Conservation (phyloP, 2,797 vertebrate genomes). For the Hippoglossus hippoglossus region DNA sequence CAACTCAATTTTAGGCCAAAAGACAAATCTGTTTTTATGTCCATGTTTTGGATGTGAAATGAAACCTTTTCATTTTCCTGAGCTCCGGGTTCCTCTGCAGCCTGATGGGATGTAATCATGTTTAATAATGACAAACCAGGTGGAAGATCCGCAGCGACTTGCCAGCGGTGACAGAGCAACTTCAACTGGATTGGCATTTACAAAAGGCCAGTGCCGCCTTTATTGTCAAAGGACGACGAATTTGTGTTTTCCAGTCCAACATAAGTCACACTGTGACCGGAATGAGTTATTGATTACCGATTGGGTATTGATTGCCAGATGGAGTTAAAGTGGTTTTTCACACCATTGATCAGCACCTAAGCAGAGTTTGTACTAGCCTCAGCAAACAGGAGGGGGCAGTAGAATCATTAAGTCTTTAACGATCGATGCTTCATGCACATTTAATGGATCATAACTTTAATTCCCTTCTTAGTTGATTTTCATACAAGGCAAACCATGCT, state of each 20-base stretch:
- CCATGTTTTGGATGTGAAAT: conserved; percentile 1
- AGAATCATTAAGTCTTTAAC: conserved; percentile 2
- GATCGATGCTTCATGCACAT: not conserved
- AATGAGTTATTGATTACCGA: not conserved
- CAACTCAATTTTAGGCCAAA: conserved; percentile 2
- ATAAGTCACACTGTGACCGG: not conserved
- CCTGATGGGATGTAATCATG: conserved; percentile 13
- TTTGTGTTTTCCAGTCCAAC: not conserved
- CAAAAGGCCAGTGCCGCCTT: conserved; percentile 35
- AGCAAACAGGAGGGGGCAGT: conserved; percentile 13
- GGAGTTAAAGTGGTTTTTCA: too few species aligned
- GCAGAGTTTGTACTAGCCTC: not conserved
- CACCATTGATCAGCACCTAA: not conserved
- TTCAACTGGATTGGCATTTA: conserved; percentile 47
- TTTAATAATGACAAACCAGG: conserved; percentile 11
- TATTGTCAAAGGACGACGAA: conserved; percentile 18
- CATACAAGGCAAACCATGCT: not conserved
- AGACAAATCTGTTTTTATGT: not conserved
- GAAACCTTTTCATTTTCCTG: conserved; percentile 10
- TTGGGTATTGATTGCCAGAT: not conserved
- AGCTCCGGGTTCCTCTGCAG: not conserved
- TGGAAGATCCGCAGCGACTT: not conserved
- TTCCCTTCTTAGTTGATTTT: not conserved
- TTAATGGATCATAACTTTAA: not conserved
- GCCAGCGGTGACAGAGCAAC: conserved; percentile 7